These are phyloP conservation scores for Etheostoma cragini DNA, from an alignment of 2,113 vertebrate species.

Conservation along the genomic window DNA sequence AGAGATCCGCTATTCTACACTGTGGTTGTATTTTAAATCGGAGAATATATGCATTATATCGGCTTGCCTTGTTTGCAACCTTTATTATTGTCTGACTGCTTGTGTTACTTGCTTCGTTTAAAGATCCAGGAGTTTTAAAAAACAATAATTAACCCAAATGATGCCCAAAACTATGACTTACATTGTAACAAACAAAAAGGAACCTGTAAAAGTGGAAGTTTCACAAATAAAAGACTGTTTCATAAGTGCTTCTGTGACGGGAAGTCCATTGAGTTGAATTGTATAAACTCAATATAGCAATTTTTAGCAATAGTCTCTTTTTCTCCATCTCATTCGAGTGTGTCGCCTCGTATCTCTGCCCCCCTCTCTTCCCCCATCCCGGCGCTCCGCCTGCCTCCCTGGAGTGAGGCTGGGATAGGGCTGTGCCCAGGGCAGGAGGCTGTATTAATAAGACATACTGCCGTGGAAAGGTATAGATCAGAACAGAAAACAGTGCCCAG, in stretches of 20 bases:
- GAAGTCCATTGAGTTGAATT: not conserved
- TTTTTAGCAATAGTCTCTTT: not conserved
- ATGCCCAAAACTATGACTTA: not conserved
- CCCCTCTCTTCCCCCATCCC: not conserved
- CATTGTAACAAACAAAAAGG: not conserved
- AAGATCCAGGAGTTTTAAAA: not conserved
- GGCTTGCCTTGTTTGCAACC: not conserved
- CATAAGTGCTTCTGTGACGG: not conserved
- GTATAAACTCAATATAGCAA: not conserved
- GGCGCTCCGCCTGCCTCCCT: conserved; percentile 16
- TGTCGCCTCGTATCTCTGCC: not conserved
- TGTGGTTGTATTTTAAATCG: conserved; percentile 3
- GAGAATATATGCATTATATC: not conserved
- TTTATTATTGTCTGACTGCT: not conserved
- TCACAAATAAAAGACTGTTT: not conserved
- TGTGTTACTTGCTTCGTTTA: not conserved
- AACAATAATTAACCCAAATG: not conserved
- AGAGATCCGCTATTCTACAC: not conserved
- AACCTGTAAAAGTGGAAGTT: not conserved
- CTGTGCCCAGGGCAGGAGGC: conserved; percentile 62
- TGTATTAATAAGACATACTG: conserved; percentile 76
- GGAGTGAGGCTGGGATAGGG: conserved; percentile 44
- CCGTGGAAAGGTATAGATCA: conserved; percentile 69
- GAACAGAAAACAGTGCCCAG: conserved; percentile 60
- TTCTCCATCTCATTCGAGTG: conserved; percentile 1